Conservation (phyloP, 2,797 vertebrate genomes). For the Lagorchestes hirsutus region DNA sequence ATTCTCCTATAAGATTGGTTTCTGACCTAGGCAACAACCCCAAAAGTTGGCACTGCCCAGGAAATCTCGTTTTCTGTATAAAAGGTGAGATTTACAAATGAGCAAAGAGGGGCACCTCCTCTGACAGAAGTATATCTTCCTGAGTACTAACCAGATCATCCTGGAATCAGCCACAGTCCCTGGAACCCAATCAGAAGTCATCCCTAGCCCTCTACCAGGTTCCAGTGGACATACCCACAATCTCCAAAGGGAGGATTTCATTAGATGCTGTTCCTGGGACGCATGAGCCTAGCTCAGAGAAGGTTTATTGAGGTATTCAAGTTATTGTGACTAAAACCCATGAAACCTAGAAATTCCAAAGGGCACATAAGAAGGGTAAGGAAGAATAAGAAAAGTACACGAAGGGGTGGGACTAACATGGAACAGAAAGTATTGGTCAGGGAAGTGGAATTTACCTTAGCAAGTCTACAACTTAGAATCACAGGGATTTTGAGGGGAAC, state of each 20-base stretch:
- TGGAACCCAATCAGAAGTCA: too few relatives aligned
- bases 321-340: too few relatives aligned
- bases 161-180: not conserved
- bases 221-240: too few relatives aligned
- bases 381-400: not conserved
- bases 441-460: not conserved
- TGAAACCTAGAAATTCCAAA: too few relatives aligned
- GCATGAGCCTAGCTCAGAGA: too few relatives aligned
- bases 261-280: too few relatives aligned
- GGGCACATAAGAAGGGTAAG: too few relatives aligned
- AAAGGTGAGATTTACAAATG: not conserved
- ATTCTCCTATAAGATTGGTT: not conserved
- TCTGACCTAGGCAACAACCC: not conserved
- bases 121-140: not conserved
- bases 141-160: not conserved
- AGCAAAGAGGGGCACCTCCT: not conserved
- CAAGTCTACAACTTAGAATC: not conserved
- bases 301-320: too few relatives aligned
- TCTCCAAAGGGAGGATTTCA: too few relatives aligned
- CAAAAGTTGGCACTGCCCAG: not conserved
- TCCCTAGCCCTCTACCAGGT: too few relatives aligned
- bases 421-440: not conserved
- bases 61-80: not conserved
- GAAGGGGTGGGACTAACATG: not conserved
- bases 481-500: not conserved